Evolutionary conservation across 92 coral and sea anemone species (phyloP), one percentile per base, ranked within the genome.

Genomic region (Pocillopora grandis): DNA sequence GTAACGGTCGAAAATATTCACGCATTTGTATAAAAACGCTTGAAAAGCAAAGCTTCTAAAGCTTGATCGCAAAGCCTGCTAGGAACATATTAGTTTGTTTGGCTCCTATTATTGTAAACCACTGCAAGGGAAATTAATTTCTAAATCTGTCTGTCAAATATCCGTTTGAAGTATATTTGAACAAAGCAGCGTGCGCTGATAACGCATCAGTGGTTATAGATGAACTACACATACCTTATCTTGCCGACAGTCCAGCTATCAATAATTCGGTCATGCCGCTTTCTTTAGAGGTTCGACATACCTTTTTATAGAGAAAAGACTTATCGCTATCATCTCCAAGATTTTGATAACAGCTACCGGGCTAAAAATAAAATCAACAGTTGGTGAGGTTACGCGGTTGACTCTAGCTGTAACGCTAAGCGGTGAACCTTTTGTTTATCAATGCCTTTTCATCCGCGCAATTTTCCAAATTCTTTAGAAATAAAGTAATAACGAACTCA

Each of bases 301-400:
- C 56, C 69, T 60, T 60, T 60, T 76, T 76, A 58, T 64, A 64
- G 72, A 63, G 52, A 58, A 58, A 27, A 55, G 66, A 76, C 21
- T 64, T 78, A 78, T 65, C 72, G 55, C 67, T 80, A 68, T 80
- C 49, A 58, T 68, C 69, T 68, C 84, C 35, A 19, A 71, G 85
- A 71, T 80, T 70, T 70, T 80, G 85, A 80, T 80, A 80, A 68
- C 49, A 15, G 49, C 49, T n/a, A 52, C 75, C 9, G 57, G 68
- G 27, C 80, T 76, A 76, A 64, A 78, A 78, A 77, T 77, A 62
- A 62, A 66, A 11, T 33, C 0, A 70, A 27, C 10, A 23, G 21
- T 8, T 68, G 33, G 21, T 2, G 15, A 75, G 48, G 78, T 55
- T 63, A 42, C 33, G 58, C 10, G 55, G n/a, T 66, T 49, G 42